phyloP scores from a whole-genome alignment of 1,140 invertebrate genomes.

The Rhagoletis zephyria region DNA sequence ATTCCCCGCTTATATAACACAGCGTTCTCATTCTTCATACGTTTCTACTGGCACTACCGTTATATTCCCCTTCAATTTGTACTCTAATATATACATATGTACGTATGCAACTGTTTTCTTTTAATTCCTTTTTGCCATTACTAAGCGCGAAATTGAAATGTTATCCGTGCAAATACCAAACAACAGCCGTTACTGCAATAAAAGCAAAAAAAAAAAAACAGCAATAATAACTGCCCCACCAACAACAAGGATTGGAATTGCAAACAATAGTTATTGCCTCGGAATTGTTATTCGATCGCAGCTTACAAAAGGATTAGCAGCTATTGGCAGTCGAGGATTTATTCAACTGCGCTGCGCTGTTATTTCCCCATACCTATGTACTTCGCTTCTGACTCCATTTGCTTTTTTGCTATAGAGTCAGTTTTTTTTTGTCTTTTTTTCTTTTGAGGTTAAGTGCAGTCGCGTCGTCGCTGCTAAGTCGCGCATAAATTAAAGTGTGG shows the following conservation, averaged over 20 bases:
- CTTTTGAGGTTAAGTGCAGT: conserved; percentile 25
- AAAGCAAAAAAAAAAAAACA: no score
- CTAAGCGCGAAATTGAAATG: conserved; percentile 50
- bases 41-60: no score
- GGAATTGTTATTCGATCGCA: conserved; percentile 48
- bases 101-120: background rate
- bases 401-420: background rate
- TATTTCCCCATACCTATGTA: conserved; percentile 10
- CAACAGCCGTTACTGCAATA: conserved; percentile 46
- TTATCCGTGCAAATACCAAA: conserved; percentile 51
- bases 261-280: conserved; percentile 46
- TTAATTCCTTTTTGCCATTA: conserved; percentile 32
- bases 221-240: no score
- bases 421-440: background rate
- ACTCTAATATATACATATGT: no score
- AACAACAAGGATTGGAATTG: no score
- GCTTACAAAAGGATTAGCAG: conserved; percentile 47
- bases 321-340: conserved; percentile 35
- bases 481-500: conserved; percentile 42
- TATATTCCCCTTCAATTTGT: no score
- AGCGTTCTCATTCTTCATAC: no score
- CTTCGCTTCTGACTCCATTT: background rate
- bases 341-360: conserved; percentile 36
- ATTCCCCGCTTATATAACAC: no score
- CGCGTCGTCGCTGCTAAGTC: conserved; percentile 31